Percentiles rank a stretch among this genome's conserved stretches.
Conservation (phyloP, 2,888 invertebrate species). For the Harmothoe impar region DNA sequence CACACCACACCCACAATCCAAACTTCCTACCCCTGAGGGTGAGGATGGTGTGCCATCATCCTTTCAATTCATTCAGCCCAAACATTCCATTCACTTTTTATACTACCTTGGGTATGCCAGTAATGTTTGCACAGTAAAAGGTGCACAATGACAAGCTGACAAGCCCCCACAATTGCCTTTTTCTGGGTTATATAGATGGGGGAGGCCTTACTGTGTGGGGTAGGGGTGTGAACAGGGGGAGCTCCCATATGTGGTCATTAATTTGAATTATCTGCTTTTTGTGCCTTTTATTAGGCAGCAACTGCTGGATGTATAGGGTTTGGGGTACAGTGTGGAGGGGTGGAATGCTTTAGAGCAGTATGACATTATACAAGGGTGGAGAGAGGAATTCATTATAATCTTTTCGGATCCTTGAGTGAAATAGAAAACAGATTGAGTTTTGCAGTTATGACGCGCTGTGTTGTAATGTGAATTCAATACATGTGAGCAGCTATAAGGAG, state of each 20-base stretch:
- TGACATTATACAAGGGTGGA: no score
- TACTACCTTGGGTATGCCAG: not conserved
- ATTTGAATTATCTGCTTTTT: not conserved
- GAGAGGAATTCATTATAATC: no score
- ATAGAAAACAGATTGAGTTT: no score
- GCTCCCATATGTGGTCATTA: constrained; percentile 3
- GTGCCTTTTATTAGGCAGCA: no score
- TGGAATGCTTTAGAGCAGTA: no score
- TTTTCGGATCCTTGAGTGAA: no score
- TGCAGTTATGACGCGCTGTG: no score
- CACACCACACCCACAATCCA: not conserved
- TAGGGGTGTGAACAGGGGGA: not conserved
- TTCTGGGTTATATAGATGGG: not conserved
- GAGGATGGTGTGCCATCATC: not conserved
- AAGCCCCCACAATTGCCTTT: not conserved
- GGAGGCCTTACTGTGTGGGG: not conserved
- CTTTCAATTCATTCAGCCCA: not conserved
- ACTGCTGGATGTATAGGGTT: not conserved
- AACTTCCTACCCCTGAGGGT: not conserved
- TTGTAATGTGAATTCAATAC: no score
- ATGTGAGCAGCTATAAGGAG: no score
- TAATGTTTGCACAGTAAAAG: not conserved
- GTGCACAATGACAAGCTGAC: not conserved
- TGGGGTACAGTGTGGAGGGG: not conserved
- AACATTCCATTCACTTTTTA: not conserved